Evolutionary conservation across 1,140 invertebrate genomes (phyloP), one percentile per base, ranked within the genome.

Genomic region (Mylabris phalerata): DNA sequence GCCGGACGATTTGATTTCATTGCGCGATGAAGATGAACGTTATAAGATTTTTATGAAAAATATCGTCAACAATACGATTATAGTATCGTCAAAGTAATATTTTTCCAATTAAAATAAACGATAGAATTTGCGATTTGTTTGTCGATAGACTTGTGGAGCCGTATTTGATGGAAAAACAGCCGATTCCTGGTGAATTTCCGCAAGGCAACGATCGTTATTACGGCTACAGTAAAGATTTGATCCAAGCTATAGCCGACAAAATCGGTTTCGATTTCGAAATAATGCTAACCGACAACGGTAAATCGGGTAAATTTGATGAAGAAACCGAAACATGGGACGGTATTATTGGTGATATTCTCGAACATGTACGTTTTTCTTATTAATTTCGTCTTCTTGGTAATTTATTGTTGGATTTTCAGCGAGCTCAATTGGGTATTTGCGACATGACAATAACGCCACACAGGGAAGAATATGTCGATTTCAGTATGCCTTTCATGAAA

Each of bases 391-490:
- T 50, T 48, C 3, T 48, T 48, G 19, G 10, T 19, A 32, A 32
- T 13, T 32, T 32, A 32, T 4, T 4, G 2, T 2, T 32, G 27
- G 27, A 32, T 32, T 78, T 79, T 44, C 72, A 93, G 87, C 88
- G 86, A 77, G 92, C 92, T 9, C 92, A 97, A 77, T 75, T 96
- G 24, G 93, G 90, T 0, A 87, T 96, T 50, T 93, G 90, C 60
- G 93, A 95, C 75, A 73, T 97, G 40, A 95, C 93, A 0, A 96
- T 97, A 63, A 96, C 91, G 0, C 89, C 87, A 60, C 84, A 89
- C 13, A 75, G 94, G 24, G 84, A 90, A 62, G 80, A 83, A 60
- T 86, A 81, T 3, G 91, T 95, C 0, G 93, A 95, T 67, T 95
- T 95, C 67, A 92, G 90, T 0, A 87, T 88, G 69, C 93, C 93